These are phyloP conservation scores for Hemistola chrysoprasaria DNA, from an alignment of 2,888 invertebrate species.

Conservation along the genomic window DNA sequence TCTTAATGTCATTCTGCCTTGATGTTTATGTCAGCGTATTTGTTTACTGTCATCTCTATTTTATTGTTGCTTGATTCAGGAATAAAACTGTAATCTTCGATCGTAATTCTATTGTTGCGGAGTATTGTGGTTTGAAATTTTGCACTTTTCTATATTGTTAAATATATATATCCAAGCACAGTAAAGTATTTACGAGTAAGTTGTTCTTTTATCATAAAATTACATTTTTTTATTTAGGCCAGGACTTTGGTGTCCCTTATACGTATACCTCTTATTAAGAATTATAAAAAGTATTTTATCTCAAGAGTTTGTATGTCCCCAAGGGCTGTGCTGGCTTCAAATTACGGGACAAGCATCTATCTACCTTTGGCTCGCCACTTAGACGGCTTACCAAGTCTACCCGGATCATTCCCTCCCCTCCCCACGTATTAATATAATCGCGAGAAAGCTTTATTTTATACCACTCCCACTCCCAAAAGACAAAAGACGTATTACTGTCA, in stretches of 20 bases:
- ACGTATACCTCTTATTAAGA: slow-evolving; percentile 5
- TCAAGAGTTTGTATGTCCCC: slow-evolving; percentile 12
- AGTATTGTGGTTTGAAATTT: not conserved
- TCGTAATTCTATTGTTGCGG: not conserved
- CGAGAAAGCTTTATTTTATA: slow-evolving; percentile 76
- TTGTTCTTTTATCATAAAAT: too few relatives aligned
- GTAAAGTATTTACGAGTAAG: too few relatives aligned
- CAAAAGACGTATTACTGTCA: slow-evolving; percentile 79
- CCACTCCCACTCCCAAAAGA: slow-evolving; percentile 57
- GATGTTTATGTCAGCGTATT: slow-evolving; percentile 19
- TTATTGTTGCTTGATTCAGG: slow-evolving; percentile 3
- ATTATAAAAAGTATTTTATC: slow-evolving; percentile 19
- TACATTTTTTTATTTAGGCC: too few relatives aligned
- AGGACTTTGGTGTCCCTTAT: too few relatives aligned
- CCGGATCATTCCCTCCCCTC: slow-evolving; percentile 66
- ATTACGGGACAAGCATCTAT: slow-evolving; percentile 37
- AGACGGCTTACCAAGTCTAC: slow-evolving; percentile 64
- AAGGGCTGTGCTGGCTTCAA: slow-evolving; percentile 34
- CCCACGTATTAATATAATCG: slow-evolving; percentile 77
- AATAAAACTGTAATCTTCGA: not conserved
- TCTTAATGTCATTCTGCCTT: slow-evolving; percentile 23
- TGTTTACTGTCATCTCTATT: slow-evolving; percentile 3
- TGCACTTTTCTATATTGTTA: too few relatives aligned
- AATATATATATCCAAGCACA: too few relatives aligned
- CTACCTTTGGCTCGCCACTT: slow-evolving; percentile 52